A percentile compares a stretch with the other conserved stretches of the same genome.
Conservation (phyloP, 2,888 invertebrate genomes). For the Chrysolina oricalcia region DNA sequence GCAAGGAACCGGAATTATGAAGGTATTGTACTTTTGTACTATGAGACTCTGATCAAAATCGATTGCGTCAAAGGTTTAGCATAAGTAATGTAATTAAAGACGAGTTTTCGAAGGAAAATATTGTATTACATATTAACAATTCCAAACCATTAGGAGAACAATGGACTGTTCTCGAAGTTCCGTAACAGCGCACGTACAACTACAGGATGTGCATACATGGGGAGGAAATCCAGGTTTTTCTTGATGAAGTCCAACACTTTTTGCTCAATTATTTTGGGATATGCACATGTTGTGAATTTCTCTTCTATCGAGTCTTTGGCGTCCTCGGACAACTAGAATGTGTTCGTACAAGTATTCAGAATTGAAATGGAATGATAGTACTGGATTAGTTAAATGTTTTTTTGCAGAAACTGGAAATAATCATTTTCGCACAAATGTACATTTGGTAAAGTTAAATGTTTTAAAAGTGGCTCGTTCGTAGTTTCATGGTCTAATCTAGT, state of each 20-base stretch:
- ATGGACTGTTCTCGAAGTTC: slow-evolving; percentile 64
- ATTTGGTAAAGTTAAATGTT: no score
- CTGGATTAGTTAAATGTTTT: no score
- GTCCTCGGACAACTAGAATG: slow-evolving; percentile 59
- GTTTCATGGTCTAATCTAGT: no score
- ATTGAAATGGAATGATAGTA: no score
- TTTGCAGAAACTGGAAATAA: no score
- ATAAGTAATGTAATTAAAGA: slow-evolving; percentile 11
- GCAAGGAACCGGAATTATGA: not conserved
- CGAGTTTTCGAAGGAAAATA: slow-evolving; percentile 20
- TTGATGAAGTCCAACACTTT: slow-evolving; percentile 66
- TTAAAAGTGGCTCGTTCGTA: no score
- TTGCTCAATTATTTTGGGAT: slow-evolving; percentile 62
- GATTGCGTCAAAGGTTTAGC: not conserved
- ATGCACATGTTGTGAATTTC: slow-evolving; percentile 60
- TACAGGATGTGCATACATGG: slow-evolving; percentile 69
- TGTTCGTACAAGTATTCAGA: no score
- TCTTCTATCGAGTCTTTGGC: slow-evolving; percentile 59
- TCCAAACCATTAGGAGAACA: slow-evolving; percentile 59
- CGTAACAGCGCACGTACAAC: slow-evolving; percentile 63
- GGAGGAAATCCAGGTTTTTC: slow-evolving; percentile 62
- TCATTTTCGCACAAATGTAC: no score
- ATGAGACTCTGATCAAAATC: not conserved
- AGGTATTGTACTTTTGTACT: slow-evolving; percentile 3
- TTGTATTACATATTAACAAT: slow-evolving; percentile 6